Conservation (phyloP, 30 jellyfish, hydroid and myxozoan genomes). For the Catostylus mosaicus region DNA sequence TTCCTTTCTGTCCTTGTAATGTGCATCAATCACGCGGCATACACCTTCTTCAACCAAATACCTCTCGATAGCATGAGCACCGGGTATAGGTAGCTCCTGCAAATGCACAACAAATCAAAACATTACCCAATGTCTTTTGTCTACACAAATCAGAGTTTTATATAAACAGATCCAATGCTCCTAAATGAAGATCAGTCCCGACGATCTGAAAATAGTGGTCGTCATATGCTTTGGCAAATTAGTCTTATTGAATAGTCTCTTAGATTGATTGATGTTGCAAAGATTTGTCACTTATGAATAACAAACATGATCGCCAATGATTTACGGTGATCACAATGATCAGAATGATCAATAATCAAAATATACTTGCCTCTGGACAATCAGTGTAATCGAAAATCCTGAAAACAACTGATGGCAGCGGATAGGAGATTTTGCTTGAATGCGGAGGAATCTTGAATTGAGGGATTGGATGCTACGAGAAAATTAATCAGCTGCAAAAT, state of each 20-base stretch:
- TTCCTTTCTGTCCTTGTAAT: constrained; percentile 97
- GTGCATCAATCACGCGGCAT: constrained; percentile 84
- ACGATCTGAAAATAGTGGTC: too few relatives aligned
- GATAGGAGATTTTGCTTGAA: constrained; percentile 69
- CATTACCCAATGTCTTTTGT: too few relatives aligned
- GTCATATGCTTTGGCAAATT: too few relatives aligned
- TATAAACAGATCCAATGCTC: too few relatives aligned
- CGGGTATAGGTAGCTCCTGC: constrained; percentile 97
- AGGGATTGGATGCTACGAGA: constrained; percentile 90
- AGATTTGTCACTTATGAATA: too few relatives aligned
- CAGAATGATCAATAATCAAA: background rate
- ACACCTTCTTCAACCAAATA: constrained; percentile 93
- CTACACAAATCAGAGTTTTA: too few relatives aligned
- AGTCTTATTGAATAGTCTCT: too few relatives aligned
- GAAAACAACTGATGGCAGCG: constrained; percentile 93
- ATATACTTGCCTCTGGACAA: constrained; percentile 95
- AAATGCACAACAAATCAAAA: too few relatives aligned
- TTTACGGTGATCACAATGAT: background rate
- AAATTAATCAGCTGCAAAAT: background rate
- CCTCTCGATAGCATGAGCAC: constrained; percentile 98
- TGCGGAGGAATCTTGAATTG: constrained; percentile 84
- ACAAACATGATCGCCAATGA: too few relatives aligned
- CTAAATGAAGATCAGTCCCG: too few relatives aligned
- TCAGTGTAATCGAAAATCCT: constrained; percentile 98
- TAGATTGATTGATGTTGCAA: too few relatives aligned